These are phyloP conservation scores for Hermodice carunculata DNA, from an alignment of 2,888 invertebrate genomes.

Conservation along the genomic window DNA sequence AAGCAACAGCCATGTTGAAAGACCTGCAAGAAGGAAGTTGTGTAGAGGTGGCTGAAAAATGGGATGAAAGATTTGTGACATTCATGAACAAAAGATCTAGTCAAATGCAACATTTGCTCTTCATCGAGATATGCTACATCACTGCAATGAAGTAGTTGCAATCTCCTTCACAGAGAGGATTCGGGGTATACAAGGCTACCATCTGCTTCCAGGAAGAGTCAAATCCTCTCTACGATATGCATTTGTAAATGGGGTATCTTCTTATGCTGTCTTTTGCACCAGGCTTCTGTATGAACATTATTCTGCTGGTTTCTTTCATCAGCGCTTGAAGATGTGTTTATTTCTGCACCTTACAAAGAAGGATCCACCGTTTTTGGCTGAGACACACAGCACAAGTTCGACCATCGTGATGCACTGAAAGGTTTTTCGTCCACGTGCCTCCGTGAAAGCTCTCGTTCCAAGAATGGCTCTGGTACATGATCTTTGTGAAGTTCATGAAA, in stretches of 20 bases:
- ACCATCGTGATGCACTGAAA: constrained; percentile 35
- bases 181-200: constrained; percentile 31
- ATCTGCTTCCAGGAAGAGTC: constrained; percentile 29
- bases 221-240: constrained; percentile 34
- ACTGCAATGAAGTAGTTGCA: constrained; percentile 37
- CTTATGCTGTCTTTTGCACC: constrained; percentile 33
- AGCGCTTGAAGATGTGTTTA: constrained; percentile 26
- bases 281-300: constrained; percentile 26
- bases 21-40: neutral
- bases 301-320: constrained; percentile 25
- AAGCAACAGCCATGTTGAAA: neutral
- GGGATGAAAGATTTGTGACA: neutral
- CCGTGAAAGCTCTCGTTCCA: constrained; percentile 16
- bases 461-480: constrained; percentile 29
- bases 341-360: constrained; percentile 26
- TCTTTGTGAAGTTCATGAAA: neutral
- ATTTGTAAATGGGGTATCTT: constrained; percentile 38
- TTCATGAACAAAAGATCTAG: neutral
- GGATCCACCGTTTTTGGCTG: constrained; percentile 26
- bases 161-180: constrained; percentile 34
- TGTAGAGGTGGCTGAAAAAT: neutral
- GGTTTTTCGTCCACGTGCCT: constrained; percentile 30
- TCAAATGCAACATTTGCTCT: constrained; percentile 25
- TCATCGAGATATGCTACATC: constrained; percentile 31
- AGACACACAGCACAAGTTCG: constrained; percentile 33